Percentiles rank a stretch among this genome's conserved stretches.
These are phyloP conservation scores for Pogonognathellus flavescens DNA, from an alignment of 1,140 invertebrate species.

Conservation along the genomic window DNA sequence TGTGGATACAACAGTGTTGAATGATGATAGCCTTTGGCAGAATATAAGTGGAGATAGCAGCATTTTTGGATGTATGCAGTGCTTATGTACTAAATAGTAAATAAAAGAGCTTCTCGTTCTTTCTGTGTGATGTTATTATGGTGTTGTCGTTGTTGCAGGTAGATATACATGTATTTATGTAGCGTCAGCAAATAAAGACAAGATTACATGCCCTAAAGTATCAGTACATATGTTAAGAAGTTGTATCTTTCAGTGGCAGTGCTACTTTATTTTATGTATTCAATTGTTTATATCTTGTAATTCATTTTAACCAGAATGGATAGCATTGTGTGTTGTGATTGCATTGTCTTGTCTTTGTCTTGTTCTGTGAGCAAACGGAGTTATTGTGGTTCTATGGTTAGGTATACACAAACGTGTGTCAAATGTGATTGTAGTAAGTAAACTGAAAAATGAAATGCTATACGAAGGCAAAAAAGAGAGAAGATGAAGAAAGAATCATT, in stretches of 20 bases:
- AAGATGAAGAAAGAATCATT: neutral
- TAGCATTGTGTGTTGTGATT: neutral
- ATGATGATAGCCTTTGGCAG: too few relatives aligned
- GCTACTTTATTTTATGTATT: neutral
- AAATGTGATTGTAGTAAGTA: too few relatives aligned
- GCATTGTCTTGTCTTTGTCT: neutral
- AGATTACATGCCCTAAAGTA: neutral
- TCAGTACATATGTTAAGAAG: neutral
- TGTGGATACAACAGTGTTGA: too few relatives aligned
- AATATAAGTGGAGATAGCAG: too few relatives aligned
- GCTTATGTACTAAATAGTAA: too few relatives aligned
- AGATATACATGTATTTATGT: neutral
- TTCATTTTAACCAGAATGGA: neutral
- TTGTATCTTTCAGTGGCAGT: neutral
- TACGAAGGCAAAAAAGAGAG: neutral
- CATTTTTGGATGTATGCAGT: too few relatives aligned
- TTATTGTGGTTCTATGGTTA: neutral
- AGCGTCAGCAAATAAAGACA: conserved; percentile 6
- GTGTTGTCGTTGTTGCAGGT: neutral
- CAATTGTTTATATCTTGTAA: neutral
- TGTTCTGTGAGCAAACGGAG: neutral
- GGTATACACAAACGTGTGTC: too few relatives aligned
- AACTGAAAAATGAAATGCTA: neutral
- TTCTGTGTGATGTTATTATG: neutral
- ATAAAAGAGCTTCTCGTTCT: neutral